phyloP scores from a whole-genome alignment of 2,888 invertebrate genomes.

The Omphaloscelis lunosa region DNA sequence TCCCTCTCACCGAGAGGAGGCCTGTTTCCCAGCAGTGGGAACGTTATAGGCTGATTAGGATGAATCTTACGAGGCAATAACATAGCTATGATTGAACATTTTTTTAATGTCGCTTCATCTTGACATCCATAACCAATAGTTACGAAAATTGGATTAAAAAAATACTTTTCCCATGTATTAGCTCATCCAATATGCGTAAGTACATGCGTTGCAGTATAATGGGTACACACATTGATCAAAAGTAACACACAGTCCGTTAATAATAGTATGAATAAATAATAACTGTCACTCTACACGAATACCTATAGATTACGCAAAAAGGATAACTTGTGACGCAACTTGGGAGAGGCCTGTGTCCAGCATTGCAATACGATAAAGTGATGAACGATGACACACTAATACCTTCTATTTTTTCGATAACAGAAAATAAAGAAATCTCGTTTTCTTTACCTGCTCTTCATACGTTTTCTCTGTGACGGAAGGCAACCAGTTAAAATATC shows the following conservation, averaged over 20 bases:
- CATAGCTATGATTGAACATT: background rate
- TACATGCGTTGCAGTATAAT: background rate
- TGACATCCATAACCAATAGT: background rate
- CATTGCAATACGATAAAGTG: constrained; percentile 16
- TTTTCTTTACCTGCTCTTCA: background rate
- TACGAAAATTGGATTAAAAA: background rate
- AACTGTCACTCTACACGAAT: constrained; percentile 2
- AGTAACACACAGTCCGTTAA: background rate
- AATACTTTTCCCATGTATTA: background rate
- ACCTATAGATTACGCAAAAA: constrained; percentile 8
- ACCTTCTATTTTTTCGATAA: background rate
- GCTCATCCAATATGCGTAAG: background rate
- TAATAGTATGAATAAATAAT: background rate
- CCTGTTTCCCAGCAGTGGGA: too few relatives aligned
- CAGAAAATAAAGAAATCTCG: background rate
- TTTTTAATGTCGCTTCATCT: background rate
- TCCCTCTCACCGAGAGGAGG: too few relatives aligned
- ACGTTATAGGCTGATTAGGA: too few relatives aligned
- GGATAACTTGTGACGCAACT: constrained; percentile 13
- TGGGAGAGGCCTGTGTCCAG: constrained; percentile 4
- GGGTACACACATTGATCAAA: constrained; percentile 6
- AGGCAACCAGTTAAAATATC: background rate
- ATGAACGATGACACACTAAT: constrained; percentile 3
- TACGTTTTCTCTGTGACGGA: background rate
- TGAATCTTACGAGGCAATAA: too few relatives aligned